Evolutionary conservation across 2,113 vertebrate genomes (phyloP).

Genomic region (Nicator chloris): DNA sequence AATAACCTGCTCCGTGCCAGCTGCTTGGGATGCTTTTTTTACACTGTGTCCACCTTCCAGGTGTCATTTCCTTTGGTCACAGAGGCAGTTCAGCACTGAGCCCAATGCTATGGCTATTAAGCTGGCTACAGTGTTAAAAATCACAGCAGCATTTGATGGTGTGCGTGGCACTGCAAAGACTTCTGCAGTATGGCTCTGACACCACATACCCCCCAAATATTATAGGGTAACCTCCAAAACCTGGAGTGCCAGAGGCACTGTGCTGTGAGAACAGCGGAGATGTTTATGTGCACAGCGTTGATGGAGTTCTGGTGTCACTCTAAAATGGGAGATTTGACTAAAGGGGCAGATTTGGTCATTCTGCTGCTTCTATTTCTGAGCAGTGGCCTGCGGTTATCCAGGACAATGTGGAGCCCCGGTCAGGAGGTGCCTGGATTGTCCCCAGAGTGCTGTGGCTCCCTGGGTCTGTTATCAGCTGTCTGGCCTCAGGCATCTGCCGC

Average conservation of each 20-base stretch:
- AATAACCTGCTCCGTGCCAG: background rate
- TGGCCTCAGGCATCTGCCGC: background rate
- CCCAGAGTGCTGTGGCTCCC: background rate
- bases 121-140: background rate
- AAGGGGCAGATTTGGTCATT: background rate
- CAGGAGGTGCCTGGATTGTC: background rate
- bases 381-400: background rate
- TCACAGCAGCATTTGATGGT: background rate
- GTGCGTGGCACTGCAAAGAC: background rate
- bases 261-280: background rate
- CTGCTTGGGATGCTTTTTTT: background rate
- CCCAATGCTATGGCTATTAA: accelerated
- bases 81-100: background rate
- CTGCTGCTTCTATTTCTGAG: background rate
- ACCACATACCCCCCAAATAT: background rate
- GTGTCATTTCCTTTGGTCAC: background rate
- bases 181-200: background rate
- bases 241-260: background rate
- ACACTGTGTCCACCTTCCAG: background rate
- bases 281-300: background rate
- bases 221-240: background rate
- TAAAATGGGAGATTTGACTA: background rate
- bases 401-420: background rate
- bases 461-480: background rate
- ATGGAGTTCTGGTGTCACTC: background rate